Conservation (phyloP, 2,113 vertebrate species). For the Psilopogon haemacephalus region DNA sequence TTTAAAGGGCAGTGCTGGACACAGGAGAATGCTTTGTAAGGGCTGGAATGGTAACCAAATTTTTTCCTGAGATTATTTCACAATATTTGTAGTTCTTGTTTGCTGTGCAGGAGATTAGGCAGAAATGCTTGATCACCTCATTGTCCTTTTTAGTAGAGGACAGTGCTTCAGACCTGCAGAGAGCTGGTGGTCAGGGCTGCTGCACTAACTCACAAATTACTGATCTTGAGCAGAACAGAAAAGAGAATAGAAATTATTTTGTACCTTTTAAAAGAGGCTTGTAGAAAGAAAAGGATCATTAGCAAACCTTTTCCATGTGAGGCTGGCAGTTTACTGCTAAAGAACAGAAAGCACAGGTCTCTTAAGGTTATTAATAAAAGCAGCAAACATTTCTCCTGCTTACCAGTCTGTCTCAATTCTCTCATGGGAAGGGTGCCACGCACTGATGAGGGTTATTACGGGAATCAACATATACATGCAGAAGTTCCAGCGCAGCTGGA, state of each 20-base stretch:
- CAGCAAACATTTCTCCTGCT: background rate
- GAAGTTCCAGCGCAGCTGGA: background rate
- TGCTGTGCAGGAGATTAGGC: background rate
- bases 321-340: background rate
- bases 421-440: background rate
- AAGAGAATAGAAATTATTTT: background rate
- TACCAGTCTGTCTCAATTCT: background rate
- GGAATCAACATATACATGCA: background rate
- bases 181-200: background rate
- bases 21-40: slow-evolving; percentile 12
- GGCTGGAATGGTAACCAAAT: background rate
- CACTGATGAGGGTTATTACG: background rate
- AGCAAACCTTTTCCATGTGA: background rate
- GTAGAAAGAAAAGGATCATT: background rate
- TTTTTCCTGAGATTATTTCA: slow-evolving; percentile 50
- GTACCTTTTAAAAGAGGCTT: slow-evolving; percentile 16
- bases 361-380: background rate
- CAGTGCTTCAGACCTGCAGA: background rate
- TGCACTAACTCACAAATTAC: background rate
- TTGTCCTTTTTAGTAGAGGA: background rate
- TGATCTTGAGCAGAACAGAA: background rate
- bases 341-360: slow-evolving; percentile 17
- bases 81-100: slow-evolving; percentile 33
- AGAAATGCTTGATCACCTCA: background rate
- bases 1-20: slow-evolving; percentile 42